phyloP scores from a whole-genome alignment of 2,113 vertebrate genomes.

The Phycodurus eques region DNA sequence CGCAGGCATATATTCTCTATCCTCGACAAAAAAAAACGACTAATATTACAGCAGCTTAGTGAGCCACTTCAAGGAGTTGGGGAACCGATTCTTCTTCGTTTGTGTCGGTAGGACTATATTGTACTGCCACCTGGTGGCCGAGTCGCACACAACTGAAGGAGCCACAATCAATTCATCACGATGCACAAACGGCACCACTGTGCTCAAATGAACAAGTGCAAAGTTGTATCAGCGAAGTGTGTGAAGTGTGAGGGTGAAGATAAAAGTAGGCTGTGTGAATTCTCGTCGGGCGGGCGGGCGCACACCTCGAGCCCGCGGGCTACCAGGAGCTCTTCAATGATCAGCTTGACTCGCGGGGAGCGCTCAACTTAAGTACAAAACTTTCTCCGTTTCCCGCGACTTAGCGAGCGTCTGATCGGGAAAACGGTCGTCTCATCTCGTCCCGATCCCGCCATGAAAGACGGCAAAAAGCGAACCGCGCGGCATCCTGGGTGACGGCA shows the following conservation, averaged over 20 bases:
- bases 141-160: no score
- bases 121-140: no score
- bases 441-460: slow-evolving; percentile 73
- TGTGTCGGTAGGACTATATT: no score
- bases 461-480: slow-evolving; percentile 33
- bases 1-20: no score
- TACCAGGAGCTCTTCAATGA: slow-evolving; percentile 83
- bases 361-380: slow-evolving; percentile 83
- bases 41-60: no score
- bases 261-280: slow-evolving; percentile 15
- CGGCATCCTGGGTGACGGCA: slow-evolving; percentile 2
- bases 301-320: slow-evolving; percentile 75
- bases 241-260: background rate
- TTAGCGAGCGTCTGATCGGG: slow-evolving; percentile 87
- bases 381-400: slow-evolving; percentile 83
- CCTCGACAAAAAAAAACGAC: no score
- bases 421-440: slow-evolving; percentile 80
- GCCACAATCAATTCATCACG: no score
- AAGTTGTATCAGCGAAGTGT: background rate
- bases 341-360: slow-evolving; percentile 77
- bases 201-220: background rate
- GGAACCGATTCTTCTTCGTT: no score
- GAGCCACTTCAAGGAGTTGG: no score
- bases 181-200: background rate
- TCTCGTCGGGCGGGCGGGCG: slow-evolving; percentile 24